These are phyloP conservation scores for Drosophila nebulosa DNA, from an alignment of 1,140 invertebrate species.

Conservation along the genomic window DNA sequence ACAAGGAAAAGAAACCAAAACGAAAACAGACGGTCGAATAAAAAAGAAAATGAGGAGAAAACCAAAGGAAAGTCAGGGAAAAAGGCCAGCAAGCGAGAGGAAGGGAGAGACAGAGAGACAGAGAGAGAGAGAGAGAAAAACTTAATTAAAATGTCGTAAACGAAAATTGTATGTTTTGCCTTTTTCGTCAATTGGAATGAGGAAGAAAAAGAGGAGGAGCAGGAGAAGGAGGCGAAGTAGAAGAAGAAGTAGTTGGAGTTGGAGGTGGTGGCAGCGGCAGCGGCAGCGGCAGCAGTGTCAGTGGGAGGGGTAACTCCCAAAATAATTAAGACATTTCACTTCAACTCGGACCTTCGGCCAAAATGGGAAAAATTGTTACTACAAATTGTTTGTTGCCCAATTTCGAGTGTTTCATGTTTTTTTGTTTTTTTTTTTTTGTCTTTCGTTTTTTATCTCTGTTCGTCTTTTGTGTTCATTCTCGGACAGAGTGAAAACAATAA, in stretches of 20 bases:
- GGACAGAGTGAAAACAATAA: constrained; percentile 74
- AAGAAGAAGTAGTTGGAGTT: background rate
- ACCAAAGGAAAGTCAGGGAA: background rate
- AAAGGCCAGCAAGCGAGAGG: constrained; percentile 4
- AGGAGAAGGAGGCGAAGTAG: background rate
- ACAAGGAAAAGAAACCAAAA: constrained; percentile 22
- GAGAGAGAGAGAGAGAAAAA: constrained; percentile 53
- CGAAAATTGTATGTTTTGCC: constrained; percentile 74
- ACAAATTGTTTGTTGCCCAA: constrained; percentile 77
- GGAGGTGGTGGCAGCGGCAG: constrained; percentile 27
- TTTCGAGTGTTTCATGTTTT: constrained; percentile 46
- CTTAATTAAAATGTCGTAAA: constrained; percentile 80
- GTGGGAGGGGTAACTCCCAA: constrained; percentile 55
- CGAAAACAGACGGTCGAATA: too few relatives aligned
- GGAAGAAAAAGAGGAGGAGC: background rate
- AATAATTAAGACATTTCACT: constrained; percentile 79
- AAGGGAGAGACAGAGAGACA: background rate
- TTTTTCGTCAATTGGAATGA: constrained; percentile 8
- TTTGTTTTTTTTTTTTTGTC: constrained; percentile 11
- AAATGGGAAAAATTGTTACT: constrained; percentile 73
- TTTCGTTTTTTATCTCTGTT: constrained; percentile 23
- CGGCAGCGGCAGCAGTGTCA: too few relatives aligned
- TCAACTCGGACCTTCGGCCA: constrained; percentile 27
- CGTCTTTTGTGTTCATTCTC: constrained; percentile 21
- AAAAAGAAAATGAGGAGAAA: constrained; percentile 19